A percentile compares a stretch with the other conserved stretches of the same genome.
Evolutionary conservation across 2,888 invertebrate species (phyloP).

Genomic region (Pediacus dermestoides): DNA sequence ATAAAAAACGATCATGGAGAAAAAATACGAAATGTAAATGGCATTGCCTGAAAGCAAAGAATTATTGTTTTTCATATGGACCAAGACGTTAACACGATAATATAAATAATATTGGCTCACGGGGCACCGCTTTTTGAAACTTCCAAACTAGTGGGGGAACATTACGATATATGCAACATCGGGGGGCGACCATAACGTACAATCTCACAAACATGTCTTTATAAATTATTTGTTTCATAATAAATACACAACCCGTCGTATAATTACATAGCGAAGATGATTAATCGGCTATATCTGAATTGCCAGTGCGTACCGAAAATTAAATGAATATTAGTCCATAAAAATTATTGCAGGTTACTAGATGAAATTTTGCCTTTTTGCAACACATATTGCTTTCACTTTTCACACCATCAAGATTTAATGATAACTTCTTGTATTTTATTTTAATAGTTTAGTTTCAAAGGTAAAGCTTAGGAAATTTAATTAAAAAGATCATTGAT

Average conservation of each 20-base stretch:
- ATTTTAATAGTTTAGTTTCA: constrained; percentile 12
- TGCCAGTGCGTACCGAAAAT: constrained; percentile 19
- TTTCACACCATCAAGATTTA: too few relatives aligned
- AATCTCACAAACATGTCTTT: constrained; percentile 32
- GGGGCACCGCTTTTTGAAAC: constrained; percentile 30
- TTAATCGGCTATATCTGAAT: constrained; percentile 36
- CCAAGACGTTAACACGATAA: constrained; percentile 39
- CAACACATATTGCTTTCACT: too few relatives aligned
- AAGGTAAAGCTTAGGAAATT: too few relatives aligned
- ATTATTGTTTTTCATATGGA: constrained; percentile 40
- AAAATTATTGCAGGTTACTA: too few relatives aligned
- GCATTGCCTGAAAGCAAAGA: constrained; percentile 32
- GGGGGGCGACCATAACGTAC: constrained; percentile 23
- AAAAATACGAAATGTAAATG: constrained; percentile 33
- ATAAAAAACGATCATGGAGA: constrained; percentile 31
- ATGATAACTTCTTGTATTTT: background rate
- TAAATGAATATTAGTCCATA: too few relatives aligned
- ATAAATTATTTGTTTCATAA: constrained; percentile 38
- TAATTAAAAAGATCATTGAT: constrained; percentile 22
- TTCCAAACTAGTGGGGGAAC: constrained; percentile 20
- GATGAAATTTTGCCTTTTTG: too few relatives aligned
- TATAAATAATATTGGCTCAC: constrained; percentile 37
- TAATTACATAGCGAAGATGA: constrained; percentile 35
- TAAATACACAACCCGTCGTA: constrained; percentile 35
- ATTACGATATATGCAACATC: constrained; percentile 28